A percentile compares a stretch with the other conserved stretches of the same genome.
Evolutionary conservation across 2,113 vertebrate species (phyloP).

Genomic region (Delphinus delphis): DNA sequence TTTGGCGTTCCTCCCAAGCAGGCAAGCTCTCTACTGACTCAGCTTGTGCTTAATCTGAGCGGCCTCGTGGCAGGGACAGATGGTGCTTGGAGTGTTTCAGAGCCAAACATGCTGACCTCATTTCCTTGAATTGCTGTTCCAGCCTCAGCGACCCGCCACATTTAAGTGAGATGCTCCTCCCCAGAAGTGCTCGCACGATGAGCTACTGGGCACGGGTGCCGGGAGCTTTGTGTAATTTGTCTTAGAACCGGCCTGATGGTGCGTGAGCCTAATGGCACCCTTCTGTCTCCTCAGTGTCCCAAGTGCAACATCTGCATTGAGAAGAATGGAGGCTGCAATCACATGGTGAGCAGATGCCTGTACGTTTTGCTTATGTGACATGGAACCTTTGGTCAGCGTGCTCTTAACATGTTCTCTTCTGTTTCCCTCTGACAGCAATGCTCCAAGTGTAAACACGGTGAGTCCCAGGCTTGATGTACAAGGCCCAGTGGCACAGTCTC

Average conservation of each 20-base stretch:
- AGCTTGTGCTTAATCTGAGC: constrained; percentile 32
- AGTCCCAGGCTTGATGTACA: constrained; percentile 71
- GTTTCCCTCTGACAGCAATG: constrained; percentile 94
- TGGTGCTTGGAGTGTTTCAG: constrained; percentile 45
- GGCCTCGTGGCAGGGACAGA: constrained; percentile 38
- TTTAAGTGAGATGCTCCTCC: constrained; percentile 67
- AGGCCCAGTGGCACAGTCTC: neutral
- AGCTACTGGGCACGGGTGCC: constrained; percentile 54
- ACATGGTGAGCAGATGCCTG: constrained; percentile 93
- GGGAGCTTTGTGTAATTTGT: constrained; percentile 71
- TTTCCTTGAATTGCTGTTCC: constrained; percentile 71
- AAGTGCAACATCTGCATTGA: constrained; percentile 99
- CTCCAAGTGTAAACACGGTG: constrained; percentile 99
- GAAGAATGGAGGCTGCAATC: constrained; percentile 99
- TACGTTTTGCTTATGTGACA: constrained; percentile 53
- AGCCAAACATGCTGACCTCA: constrained; percentile 67
- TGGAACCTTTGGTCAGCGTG: constrained; percentile 44
- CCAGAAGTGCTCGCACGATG: constrained; percentile 59
- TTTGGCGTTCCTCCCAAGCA: neutral
- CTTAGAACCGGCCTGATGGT: constrained; percentile 53
- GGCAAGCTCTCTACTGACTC: constrained; percentile 47
- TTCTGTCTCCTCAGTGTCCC: constrained; percentile 92
- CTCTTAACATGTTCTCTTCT: constrained; percentile 72
- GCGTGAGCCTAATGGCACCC: constrained; percentile 65
- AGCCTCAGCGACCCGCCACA: constrained; percentile 63